Evolutionary conservation across 2,113 vertebrate species (phyloP).

Genomic region (Scophthalmus maximus): DNA sequence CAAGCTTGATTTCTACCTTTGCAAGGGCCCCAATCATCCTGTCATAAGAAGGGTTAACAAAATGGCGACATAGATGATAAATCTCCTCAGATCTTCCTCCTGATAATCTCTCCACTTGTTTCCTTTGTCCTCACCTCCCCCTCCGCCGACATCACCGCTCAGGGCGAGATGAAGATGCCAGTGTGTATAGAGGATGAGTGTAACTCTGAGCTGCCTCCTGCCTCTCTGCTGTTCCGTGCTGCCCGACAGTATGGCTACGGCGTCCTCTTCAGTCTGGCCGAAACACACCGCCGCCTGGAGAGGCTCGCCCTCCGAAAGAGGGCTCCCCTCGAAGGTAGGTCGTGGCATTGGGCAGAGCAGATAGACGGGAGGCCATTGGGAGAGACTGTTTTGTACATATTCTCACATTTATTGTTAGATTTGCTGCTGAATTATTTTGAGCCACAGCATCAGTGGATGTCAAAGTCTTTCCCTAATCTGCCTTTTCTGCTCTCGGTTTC

Average conservation of each 20-base stretch:
- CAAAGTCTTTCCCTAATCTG: neutral
- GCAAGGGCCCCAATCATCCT: too few relatives aligned
- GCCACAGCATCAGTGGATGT: too few relatives aligned
- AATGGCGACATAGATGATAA: neutral
- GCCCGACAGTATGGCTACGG: slow-evolving; percentile 91
- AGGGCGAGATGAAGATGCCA: slow-evolving; percentile 95
- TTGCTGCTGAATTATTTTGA: too few relatives aligned
- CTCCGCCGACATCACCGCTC: neutral
- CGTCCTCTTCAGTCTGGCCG: slow-evolving; percentile 92
- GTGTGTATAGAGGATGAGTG: slow-evolving; percentile 94
- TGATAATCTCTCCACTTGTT: neutral
- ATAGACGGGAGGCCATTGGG: neutral
- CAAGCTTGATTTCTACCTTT: neutral
- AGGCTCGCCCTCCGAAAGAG: slow-evolving; percentile 87
- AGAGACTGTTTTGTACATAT: neutral
- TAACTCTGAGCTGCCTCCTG: slow-evolving; percentile 90
- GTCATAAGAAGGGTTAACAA: neutral
- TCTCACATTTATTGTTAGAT: too few relatives aligned
- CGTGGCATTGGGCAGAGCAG: neutral
- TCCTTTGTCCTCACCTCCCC: neutral
- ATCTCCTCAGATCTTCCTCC: neutral
- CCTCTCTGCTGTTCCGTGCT: slow-evolving; percentile 89
- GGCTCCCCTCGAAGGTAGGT: slow-evolving; percentile 85
- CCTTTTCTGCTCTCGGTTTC: neutral
- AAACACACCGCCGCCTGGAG: slow-evolving; percentile 89